Evolutionary conservation across 2,888 invertebrate species (phyloP), one percentile per base, ranked within the genome.

Genomic region (Eubasilissa splendida): DNA sequence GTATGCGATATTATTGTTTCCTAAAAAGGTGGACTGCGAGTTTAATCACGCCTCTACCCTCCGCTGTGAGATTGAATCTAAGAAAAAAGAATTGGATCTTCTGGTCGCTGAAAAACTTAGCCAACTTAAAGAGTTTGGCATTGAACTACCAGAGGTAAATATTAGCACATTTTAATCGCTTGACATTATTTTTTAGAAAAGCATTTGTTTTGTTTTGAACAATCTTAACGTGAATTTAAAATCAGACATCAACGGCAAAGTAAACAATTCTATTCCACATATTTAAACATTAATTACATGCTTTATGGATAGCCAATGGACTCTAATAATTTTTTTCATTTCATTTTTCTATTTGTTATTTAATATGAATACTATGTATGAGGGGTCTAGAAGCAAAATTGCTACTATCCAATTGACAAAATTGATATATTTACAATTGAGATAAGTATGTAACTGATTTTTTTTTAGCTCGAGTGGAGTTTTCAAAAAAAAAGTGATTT

Each of bases 21-120:
- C 85, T 84, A 76, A 86, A 77, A 92, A 94, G 94, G 94, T 93
- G 88, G 92, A 93, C 88, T 92, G 91, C 87, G 93, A 93, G 88
- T 93, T 92, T 88, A 90, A 90, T 85, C 91, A 91, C 87, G 91
- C 93, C 87, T 89, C 91, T 84, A 91, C 90, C 76, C 89, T 93
- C 86, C 90, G 91, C 85, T 87, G 88, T 63, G 90, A 90, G 85
- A 88, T 92, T 84, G 90, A 90, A 84, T 90, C 88, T 84, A 92
- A 91, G 88, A 88, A 88, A 85, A 87, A 88, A 56, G 90, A 91
- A 85, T 87, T 92, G 84, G 90, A 90, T 74, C 88, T 89, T 84
- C 92, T 90, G 85, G 89, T 92, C 85, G 88, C 87, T 77, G 87
- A 86, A 86, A 91, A 90, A 85, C 86, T 92, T 78, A 88, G 88